Evolutionary conservation across 1,140 invertebrate species (phyloP).

Genomic region (Zophobas morio): DNA sequence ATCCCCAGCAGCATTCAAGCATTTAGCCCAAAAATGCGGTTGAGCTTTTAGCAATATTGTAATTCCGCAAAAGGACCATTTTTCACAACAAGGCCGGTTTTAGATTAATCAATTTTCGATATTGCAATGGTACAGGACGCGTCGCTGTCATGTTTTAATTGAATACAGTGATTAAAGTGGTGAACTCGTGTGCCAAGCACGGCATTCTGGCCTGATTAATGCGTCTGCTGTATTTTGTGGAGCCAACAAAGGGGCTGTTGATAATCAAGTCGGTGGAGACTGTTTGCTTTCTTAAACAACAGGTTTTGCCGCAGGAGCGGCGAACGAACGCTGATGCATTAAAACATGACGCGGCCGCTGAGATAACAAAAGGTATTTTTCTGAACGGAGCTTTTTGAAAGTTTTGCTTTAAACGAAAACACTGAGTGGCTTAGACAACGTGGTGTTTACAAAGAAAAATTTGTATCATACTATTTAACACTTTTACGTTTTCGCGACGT

Average conservation of each 20-base stretch:
- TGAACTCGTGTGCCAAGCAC: constrained; percentile 40
- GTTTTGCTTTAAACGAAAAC: no score
- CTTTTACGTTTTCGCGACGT: no score
- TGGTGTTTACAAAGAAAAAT: no score
- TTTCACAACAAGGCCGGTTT: no score
- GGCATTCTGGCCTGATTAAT: constrained; percentile 27
- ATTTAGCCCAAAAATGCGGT: neutral
- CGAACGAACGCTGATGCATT: no score
- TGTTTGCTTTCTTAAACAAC: neutral
- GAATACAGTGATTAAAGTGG: constrained; percentile 38
- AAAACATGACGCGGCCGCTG: no score
- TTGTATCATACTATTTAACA: no score
- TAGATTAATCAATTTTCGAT: constrained; percentile 26
- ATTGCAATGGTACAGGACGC: constrained; percentile 18
- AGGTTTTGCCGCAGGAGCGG: neutral
- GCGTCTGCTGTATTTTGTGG: constrained; percentile 30
- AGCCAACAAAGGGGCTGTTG: constrained; percentile 6
- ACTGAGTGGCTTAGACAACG: no score
- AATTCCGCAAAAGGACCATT: neutral
- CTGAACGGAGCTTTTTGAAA: no score
- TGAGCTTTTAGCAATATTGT: neutral
- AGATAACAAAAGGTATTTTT: no score
- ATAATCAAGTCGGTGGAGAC: constrained; percentile 12
- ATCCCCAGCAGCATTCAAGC: neutral
- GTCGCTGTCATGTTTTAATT: constrained; percentile 42